These are phyloP conservation scores for Tetranychus cinnabarinus DNA, from an alignment of 1,140 invertebrate genomes.

Conservation along the genomic window DNA sequence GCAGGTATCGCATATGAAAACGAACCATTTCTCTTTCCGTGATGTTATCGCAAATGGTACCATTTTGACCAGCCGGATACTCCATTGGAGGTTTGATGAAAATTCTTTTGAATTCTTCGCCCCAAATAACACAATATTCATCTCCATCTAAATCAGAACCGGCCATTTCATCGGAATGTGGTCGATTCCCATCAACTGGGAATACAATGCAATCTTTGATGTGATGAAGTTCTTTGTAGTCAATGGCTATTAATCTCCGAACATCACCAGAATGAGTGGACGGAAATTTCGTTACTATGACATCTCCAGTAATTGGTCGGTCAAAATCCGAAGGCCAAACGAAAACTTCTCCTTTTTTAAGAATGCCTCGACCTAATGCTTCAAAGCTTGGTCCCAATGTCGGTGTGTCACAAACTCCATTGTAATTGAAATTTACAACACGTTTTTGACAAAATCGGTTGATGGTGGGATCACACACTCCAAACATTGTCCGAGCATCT, in stretches of 20 bases:
- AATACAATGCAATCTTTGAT: slow-evolving; percentile 24
- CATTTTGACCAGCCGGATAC: not conserved
- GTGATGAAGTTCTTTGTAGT: slow-evolving; percentile 18
- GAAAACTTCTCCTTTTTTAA: slow-evolving; percentile 13
- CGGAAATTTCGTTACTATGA: slow-evolving; percentile 21
- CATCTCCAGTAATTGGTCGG: slow-evolving; percentile 2
- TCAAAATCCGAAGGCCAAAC: slow-evolving; percentile 11
- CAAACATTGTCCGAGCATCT: slow-evolving; percentile 12
- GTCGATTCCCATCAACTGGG: slow-evolving; percentile 19
- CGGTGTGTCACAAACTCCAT: too few species aligned
- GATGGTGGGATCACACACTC: slow-evolving; percentile 12
- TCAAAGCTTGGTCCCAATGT: not conserved
- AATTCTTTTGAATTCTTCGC: slow-evolving; percentile 3
- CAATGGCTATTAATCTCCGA: slow-evolving; percentile 20
- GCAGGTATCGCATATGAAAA: slow-evolving; percentile 17
- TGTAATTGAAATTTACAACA: too few species aligned
- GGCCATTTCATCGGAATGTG: slow-evolving; percentile 25
- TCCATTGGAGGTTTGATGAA: slow-evolving; percentile 10
- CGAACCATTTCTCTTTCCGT: slow-evolving; percentile 14
- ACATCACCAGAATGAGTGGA: slow-evolving; percentile 23
- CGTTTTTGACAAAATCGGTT: too few species aligned
- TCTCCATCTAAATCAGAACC: slow-evolving; percentile 17
- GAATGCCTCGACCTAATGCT: not conserved
- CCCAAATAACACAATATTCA: slow-evolving; percentile 15
- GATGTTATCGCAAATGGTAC: not conserved